Base-by-base conservation (phyloP, 2,888 invertebrate species). In the Choristoneura rosaceana region DNA sequence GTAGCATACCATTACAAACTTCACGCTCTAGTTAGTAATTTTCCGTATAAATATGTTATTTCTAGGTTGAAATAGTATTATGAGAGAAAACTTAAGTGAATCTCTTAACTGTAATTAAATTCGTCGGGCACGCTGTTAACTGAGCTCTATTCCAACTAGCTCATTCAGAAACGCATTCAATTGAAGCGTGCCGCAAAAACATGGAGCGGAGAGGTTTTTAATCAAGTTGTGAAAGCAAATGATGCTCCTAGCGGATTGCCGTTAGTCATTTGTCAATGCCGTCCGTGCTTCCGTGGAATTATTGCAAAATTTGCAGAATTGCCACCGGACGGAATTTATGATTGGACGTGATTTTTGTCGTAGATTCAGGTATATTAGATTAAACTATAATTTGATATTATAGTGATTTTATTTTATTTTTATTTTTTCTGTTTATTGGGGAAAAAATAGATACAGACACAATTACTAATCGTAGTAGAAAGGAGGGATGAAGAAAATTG, bases 221-320 rank as follows among this genome's bases (percentile, higher is more conserved):
- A 67, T 71, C 62, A 62, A 67, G 67, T 62, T 67, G 62, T 67
- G 71, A 62, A 38, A 45, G 71, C 62, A 71, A 67, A 58, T 58
- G 66, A 55, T 62, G 47, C 62, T 62, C 38, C 45, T 55, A 17
- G 34, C n/a, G 55, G 15, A 47, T 45, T 43, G 59, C 65, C 41
- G 52, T 17, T 52, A 61, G 55, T 45, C 58, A 71, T 71, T 71
- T 67, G 45, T 45, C 45, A 55, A 62, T 71, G 62, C 61, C 67
- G 55, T 33, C 34, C 45, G 58, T 58, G 67, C 41, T 63, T 71
- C 71, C 58, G 41, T 55, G 38, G 41, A 25, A 67, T 61, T 71
- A 61, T 66, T 55, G 61, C 62, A 33, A 63, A 71, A 62, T 67
- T 67, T 66, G 43, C 47, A 52, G 47, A 67, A 55, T 71, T 12